Base-by-base conservation (phyloP, 2,888 invertebrate genomes). In the Oscheius myriophilus region DNA sequence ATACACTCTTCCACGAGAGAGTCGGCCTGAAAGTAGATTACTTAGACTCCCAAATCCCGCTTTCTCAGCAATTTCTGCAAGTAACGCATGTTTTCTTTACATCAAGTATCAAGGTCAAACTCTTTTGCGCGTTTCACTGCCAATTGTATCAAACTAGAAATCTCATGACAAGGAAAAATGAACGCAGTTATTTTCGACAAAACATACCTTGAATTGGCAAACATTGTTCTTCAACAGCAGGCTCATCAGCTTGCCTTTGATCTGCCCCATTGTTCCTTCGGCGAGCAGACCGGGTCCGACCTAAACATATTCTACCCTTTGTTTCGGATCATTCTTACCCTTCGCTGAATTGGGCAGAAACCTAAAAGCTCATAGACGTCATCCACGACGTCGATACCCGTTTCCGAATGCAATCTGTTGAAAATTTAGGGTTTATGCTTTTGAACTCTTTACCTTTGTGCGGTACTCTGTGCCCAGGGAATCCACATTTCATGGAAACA, bases 401-500 rank as follows among this genome's bases (percentile, higher is more conserved):
- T 72, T 14, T 65, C 61, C 3, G 49, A 62, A 53, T 71, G 69
- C 41, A 76, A 67, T 46, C 72, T 73, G 67, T 33, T 6, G 1
- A n/a, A 41, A 33, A 16, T 57, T 39, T 6, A 25, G 26, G 23
- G 3, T 33, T 33, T 33, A 3, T 33, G 33, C 9, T 43, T 25
- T 25, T 14, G 11, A 41, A 52, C 25, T 52, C 6, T 14, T 46
- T 26, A 67, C 67, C 85, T 87, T 67, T 80, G 73, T 18, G 85
- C 83, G 1, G 88, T 76, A 23, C 81, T 75, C 41, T 85, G 80
- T 4, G 87, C 84, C 88, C 88, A 89, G 45, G 88, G 88, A 41
- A 86, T 84, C 88, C 88, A 89, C 88, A 89, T 88, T 43, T 87
- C 83, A 71, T 89, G 87, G 77, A 88, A 88, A 71, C 88, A 88